A percentile compares a stretch with the other conserved stretches of the same genome.
These are phyloP conservation scores for Cryptocheilus praepositus DNA, from an alignment of 2,888 invertebrate genomes.

Conservation along the genomic window DNA sequence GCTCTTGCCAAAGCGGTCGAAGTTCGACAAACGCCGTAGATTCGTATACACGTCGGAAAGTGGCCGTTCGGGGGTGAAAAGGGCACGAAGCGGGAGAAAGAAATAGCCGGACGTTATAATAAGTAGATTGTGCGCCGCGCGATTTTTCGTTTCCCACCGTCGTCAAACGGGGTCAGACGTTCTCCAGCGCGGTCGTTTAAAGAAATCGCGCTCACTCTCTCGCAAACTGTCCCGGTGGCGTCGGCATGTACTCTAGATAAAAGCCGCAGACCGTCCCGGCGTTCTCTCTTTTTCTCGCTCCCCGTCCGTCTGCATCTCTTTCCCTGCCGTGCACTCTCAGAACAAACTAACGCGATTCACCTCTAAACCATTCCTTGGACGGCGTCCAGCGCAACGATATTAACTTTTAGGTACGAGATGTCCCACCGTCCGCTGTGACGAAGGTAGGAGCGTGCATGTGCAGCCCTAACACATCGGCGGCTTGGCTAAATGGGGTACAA, in stretches of 20 bases:
- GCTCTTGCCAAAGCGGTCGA: no score
- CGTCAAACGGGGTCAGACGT: constrained; percentile 3
- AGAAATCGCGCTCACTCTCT: constrained; percentile 9
- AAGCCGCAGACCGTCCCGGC: constrained; percentile 21
- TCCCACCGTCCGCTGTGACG: background rate
- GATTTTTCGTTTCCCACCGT: no score
- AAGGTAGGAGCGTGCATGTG: background rate
- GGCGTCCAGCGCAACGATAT: constrained; percentile 25
- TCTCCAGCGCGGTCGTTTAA: constrained; percentile 9
- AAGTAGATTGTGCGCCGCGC: no score
- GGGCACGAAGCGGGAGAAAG: no score
- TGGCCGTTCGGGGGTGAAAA: no score
- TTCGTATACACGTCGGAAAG: no score
- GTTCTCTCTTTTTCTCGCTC: constrained; percentile 18
- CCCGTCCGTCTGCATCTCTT: constrained; percentile 18
- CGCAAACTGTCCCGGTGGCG: constrained; percentile 1
- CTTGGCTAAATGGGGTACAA: background rate
- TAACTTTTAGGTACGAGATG: constrained; percentile 13
- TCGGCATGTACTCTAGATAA: constrained; percentile 27
- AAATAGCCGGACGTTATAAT: no score
- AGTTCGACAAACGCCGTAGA: no score
- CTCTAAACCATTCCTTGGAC: constrained; percentile 31
- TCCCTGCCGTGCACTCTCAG: constrained; percentile 9
- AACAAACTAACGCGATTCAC: constrained; percentile 28
- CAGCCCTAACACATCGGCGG: background rate